Base-by-base conservation (phyloP, 2,888 invertebrate genomes). In the Eulithis prunata region DNA sequence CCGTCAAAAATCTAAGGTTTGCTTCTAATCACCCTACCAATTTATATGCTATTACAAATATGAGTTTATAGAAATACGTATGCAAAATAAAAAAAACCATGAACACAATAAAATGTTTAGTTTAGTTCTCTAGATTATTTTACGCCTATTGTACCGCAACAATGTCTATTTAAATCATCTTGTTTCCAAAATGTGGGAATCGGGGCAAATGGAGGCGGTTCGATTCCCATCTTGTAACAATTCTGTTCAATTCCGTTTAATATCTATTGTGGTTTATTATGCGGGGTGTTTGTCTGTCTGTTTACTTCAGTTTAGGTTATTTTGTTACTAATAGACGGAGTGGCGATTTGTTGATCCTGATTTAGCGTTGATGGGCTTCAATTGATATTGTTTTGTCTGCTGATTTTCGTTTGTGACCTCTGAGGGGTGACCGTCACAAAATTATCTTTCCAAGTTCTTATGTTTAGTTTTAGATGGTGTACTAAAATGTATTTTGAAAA, bases 211-310 rank as follows among this genome's bases (percentile, higher is more conserved):
- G 78, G 81, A 75, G 78, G 80, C 79, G 79, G 80, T 77, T 84
- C 72, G 83, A 85, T 87, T 86, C 85, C 80, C 76, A 71, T 75
- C 83, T 85, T 72, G 84, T 81, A 81, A 84, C 82, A 85, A 82
- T 86, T 81, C 76, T 73, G 78, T 78, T 64, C 65, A 71, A 71
- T 71, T 64, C 70, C 66, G 63, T 72, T 68, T 68, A 70, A 66
- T 70, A 54, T 69, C 78, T 82, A 84, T 81, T 79, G 73, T 75
- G 70, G 75, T 77, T 80, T 78, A 78, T 79, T 72, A 91, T 91
- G 90, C 90, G 91, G 91, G 91, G 85, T 87, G 84, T 88, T 88
- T 90, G 89, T 90, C 72, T 72, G 76, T 64, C 75, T 51, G 62
- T 82, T 85, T 84, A 81, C 81, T 78, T 78, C 73, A 80, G 79